These are phyloP conservation scores for Apostichopus californicus DNA, from an alignment of 35 echinoderm and acorn worm species.

Conservation along the genomic window DNA sequence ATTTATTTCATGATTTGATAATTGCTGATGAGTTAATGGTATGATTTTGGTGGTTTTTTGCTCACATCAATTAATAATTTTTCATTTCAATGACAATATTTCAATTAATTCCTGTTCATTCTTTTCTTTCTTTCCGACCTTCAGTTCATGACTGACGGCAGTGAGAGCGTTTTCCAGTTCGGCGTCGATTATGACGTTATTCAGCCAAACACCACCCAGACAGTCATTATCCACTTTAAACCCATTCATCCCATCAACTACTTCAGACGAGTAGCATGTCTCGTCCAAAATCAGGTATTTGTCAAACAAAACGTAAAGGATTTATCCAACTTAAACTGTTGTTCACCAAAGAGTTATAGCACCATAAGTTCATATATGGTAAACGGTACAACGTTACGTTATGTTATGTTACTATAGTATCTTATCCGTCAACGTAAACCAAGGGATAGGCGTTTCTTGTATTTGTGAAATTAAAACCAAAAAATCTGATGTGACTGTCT, in stretches of 20 bases:
- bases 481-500: too few relatives aligned
- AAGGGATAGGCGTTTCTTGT: too few relatives aligned
- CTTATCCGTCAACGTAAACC: too few relatives aligned
- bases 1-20: background rate
- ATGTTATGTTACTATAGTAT: too few relatives aligned
- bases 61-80: background rate
- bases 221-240: constrained; percentile 79
- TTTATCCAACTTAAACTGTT: too few relatives aligned
- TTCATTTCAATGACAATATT: background rate
- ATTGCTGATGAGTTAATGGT: background rate
- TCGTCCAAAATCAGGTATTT: constrained; percentile 92
- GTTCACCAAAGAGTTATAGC: too few relatives aligned
- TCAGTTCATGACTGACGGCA: constrained; percentile 76
- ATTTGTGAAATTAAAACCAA: too few relatives aligned
- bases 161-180: constrained; percentile 88
- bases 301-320: too few relatives aligned
- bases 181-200: constrained; percentile 67
- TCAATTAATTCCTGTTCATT: background rate
- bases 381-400: too few relatives aligned
- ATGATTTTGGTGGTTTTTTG: background rate
- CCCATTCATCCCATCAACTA: constrained; percentile 91
- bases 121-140: constrained; percentile 17
- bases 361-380: too few relatives aligned
- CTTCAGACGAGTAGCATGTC: constrained; percentile 86
- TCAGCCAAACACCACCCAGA: constrained; percentile 71